Percentiles rank a stretch among this genome's conserved stretches.
These are phyloP conservation scores for Cassiopea xamachana DNA, from an alignment of 30 jellyfish, hydroid and myxozoan species.

Conservation along the genomic window DNA sequence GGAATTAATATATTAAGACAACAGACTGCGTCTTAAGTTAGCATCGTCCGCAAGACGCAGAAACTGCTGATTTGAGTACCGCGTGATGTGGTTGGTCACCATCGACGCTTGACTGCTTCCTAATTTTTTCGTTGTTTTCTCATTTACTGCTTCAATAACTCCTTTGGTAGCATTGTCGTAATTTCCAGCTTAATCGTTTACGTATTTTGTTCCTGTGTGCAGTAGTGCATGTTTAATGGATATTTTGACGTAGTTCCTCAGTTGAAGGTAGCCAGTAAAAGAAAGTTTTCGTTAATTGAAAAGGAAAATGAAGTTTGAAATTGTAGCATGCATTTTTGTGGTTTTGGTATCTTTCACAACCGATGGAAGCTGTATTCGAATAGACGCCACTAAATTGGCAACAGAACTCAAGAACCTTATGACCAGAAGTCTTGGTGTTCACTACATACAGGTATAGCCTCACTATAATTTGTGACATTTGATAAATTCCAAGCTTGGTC, in stretches of 20 bases:
- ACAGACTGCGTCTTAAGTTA: too few species aligned
- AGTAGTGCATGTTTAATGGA: neutral
- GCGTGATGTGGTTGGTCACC: too few species aligned
- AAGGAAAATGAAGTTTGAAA: neutral
- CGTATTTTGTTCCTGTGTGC: neutral
- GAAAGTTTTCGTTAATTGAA: neutral
- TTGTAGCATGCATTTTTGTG: neutral
- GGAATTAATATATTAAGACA: too few species aligned
- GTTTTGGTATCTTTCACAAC: neutral
- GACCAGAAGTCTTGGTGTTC: constrained; percentile 27
- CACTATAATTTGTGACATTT: neutral
- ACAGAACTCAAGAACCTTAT: neutral
- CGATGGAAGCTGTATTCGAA: neutral
- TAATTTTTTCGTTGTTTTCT: too few species aligned
- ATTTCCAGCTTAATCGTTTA: neutral
- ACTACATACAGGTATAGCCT: constrained; percentile 9
- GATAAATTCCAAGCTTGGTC: too few species aligned
- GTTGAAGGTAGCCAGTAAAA: neutral
- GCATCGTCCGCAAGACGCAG: too few species aligned
- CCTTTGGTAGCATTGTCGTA: too few species aligned
- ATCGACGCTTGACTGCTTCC: too few species aligned
- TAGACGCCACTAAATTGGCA: constrained; percentile 8
- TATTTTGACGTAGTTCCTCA: neutral
- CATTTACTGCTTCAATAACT: too few species aligned
- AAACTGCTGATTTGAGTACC: too few species aligned